Conservation (phyloP, 2,888 invertebrate species). For the Agrochola circellaris region DNA sequence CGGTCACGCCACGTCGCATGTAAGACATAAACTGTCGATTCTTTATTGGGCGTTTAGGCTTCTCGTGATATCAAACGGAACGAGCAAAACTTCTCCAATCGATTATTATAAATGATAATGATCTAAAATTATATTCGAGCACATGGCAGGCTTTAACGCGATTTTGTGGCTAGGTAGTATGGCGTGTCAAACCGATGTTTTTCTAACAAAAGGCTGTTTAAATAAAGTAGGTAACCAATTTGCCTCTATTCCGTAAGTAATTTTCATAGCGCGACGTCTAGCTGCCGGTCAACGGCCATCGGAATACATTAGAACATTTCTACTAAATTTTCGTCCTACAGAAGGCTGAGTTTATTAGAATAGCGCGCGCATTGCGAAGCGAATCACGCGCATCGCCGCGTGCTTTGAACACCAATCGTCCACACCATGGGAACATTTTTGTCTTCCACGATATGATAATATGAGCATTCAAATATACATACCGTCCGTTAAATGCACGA, state of each 20-base stretch:
- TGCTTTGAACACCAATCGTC: constrained; percentile 87
- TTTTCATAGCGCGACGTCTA: constrained; percentile 74
- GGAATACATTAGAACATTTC: constrained; percentile 90
- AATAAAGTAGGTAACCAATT: constrained; percentile 69
- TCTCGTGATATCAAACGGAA: constrained; percentile 81
- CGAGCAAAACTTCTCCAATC: constrained; percentile 78
- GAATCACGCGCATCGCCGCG: constrained; percentile 86
- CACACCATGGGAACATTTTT: constrained; percentile 90
- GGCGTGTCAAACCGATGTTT: constrained; percentile 66
- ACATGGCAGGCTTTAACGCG: constrained; percentile 74
- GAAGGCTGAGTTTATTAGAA: constrained; percentile 91
- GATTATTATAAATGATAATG: constrained; percentile 79
- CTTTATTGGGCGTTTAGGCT: constrained; percentile 84
- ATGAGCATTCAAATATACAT: constrained; percentile 91
- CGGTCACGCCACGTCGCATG: constrained; percentile 90
- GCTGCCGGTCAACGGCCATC: constrained; percentile 87
- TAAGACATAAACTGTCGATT: constrained; percentile 85
- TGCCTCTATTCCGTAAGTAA: constrained; percentile 74
- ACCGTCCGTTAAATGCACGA: constrained; percentile 91
- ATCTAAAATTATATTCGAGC: constrained; percentile 78
- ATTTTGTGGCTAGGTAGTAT: constrained; percentile 56
- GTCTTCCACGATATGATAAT: constrained; percentile 91
- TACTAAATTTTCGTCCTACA: constrained; percentile 91
- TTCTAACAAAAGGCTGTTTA: constrained; percentile 54
- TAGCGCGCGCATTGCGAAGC: constrained; percentile 86